phyloP scores from a whole-genome alignment of 2,797 vertebrate genomes.

The Molossus molossus region DNA sequence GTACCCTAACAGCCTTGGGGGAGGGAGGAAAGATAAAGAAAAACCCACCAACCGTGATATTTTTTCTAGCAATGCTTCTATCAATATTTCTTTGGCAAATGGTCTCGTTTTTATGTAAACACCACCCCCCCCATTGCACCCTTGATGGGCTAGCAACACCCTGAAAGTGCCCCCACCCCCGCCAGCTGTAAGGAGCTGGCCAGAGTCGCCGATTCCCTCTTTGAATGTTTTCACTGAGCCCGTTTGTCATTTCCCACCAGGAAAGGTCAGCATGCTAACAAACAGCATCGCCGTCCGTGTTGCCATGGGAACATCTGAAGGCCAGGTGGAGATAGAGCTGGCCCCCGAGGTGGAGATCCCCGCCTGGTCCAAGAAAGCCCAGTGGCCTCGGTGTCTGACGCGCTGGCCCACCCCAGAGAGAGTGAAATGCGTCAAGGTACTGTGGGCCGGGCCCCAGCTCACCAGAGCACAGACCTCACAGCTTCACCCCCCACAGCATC shows the following conservation, averaged over 20 bases:
- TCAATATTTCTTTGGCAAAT: background rate
- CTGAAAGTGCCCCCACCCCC: background rate
- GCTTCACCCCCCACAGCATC: fast-evolving
- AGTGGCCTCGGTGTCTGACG: conserved; percentile 91
- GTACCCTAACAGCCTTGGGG: background rate
- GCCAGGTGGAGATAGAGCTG: conserved; percentile 91
- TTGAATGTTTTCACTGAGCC: fast-evolving
- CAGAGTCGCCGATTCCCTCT: background rate
- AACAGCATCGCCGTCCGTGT: conserved; percentile 88
- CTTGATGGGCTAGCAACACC: fast-evolving
- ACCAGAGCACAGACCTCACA: fast-evolving
- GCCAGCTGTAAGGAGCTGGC: background rate
- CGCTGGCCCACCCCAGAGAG: conserved; percentile 91
- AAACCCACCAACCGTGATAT: background rate
- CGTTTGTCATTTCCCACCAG: conserved; percentile 81
- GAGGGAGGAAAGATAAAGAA: background rate
- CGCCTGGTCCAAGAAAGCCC: conserved; percentile 91
- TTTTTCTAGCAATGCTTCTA: background rate
- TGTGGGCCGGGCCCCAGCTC: fast-evolving
- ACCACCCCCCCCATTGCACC: too few species aligned
- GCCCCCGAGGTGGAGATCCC: conserved; percentile 92
- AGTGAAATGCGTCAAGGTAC: conserved; percentile 91
- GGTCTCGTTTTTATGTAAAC: background rate
- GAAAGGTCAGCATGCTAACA: conserved; percentile 89
- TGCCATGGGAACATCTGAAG: conserved; percentile 91